Conservation (phyloP, 2,113 vertebrate genomes). For the Heterotilapia buettikoferi region DNA sequence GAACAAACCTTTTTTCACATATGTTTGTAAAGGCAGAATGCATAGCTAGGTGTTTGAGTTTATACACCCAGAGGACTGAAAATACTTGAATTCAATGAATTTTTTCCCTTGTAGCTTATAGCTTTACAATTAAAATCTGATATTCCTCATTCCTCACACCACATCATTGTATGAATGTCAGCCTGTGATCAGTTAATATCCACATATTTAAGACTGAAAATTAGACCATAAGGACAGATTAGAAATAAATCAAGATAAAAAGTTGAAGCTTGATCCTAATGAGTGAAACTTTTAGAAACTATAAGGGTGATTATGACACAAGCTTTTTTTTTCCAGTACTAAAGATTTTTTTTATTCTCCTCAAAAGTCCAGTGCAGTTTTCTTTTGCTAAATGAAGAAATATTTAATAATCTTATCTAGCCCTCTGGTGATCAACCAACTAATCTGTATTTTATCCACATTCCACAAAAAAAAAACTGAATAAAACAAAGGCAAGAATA, state of each 20-base stretch:
- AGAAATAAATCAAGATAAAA: background rate
- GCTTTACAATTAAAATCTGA: background rate
- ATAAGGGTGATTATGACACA: background rate
- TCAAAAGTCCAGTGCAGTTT: background rate
- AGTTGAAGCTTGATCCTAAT: background rate
- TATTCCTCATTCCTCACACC: background rate
- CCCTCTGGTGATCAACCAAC: background rate
- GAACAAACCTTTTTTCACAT: background rate
- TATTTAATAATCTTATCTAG: background rate
- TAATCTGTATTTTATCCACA: background rate
- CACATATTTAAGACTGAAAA: background rate
- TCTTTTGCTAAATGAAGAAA: background rate
- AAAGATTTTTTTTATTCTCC: background rate
- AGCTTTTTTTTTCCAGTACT: background rate
- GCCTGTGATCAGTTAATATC: background rate
- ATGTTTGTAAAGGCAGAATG: background rate
- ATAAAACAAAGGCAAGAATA: background rate
- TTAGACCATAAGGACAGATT: background rate
- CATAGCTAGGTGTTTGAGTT: background rate
- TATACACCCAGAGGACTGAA: background rate
- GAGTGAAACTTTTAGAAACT: background rate
- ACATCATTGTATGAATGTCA: background rate
- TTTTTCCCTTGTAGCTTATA: background rate
- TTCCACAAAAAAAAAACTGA: accelerated
- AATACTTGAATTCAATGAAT: background rate